Evolutionary conservation across 2,113 vertebrate genomes (phyloP).

Genomic region (Odobenus rosmarus): DNA sequence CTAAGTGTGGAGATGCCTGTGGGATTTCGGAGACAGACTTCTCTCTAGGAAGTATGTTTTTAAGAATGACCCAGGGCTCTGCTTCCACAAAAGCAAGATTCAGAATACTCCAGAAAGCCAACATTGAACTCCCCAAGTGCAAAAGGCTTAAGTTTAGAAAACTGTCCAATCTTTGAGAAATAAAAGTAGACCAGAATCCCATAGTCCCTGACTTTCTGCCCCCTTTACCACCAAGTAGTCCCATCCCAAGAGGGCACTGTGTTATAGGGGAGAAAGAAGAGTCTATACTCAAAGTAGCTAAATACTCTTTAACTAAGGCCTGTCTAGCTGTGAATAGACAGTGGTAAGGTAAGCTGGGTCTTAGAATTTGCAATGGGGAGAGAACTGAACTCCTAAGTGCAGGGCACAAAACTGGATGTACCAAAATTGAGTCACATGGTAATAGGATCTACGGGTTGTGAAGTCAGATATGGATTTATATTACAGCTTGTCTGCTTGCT

Average conservation of each 20-base stretch:
- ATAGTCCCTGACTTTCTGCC: not conserved
- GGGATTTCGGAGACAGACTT: slow-evolving; percentile 61
- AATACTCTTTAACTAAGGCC: not conserved
- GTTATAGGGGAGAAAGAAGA: not conserved
- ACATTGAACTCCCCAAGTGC: not conserved
- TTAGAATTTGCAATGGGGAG: not conserved
- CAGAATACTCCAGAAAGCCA: slow-evolving; percentile 7
- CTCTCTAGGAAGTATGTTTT: slow-evolving; percentile 59
- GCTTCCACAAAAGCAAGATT: slow-evolving; percentile 48
- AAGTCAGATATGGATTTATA: not conserved
- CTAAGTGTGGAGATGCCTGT: slow-evolving; percentile 58
- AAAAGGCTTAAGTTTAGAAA: slow-evolving; percentile 3
- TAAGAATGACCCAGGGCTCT: slow-evolving; percentile 37
- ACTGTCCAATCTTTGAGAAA: not conserved
- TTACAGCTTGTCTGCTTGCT: not conserved
- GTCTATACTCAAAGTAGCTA: not conserved
- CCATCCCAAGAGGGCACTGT: not conserved
- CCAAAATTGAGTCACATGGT: not conserved
- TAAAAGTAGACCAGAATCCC: not conserved
- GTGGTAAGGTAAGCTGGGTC: fast-evolving
- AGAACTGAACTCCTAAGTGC: not conserved
- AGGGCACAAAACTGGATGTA: no score
- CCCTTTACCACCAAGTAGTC: not conserved
- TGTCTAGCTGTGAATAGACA: not conserved
- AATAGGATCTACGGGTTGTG: not conserved